A percentile compares a stretch with the other conserved stretches of the same genome.
Evolutionary conservation across 1,140 invertebrate genomes (phyloP).

Genomic region (Ctenoplectra terminalis): DNA sequence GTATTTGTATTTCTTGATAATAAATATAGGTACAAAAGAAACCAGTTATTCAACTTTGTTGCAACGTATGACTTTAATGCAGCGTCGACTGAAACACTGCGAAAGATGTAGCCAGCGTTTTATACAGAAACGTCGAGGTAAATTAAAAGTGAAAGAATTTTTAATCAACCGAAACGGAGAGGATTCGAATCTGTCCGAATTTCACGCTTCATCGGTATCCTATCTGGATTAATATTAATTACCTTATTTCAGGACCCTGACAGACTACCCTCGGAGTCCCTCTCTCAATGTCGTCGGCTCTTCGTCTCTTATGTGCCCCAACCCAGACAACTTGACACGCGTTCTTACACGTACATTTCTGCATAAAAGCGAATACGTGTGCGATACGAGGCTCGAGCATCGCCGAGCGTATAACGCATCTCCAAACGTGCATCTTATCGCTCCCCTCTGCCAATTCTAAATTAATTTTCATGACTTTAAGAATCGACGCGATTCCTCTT

Average conservation of each 20-base stretch:
- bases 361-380: conserved; percentile 46
- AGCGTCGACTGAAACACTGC: not conserved
- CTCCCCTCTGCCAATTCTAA: not conserved
- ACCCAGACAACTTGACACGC: conserved; percentile 54
- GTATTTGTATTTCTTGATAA: too few relatives aligned
- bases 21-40: not conserved
- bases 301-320: conserved; percentile 32
- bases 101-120: not conserved
- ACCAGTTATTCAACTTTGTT: not conserved
- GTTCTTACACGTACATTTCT: conserved; percentile 53
- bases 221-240: conserved; percentile 51
- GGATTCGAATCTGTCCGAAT: conserved; percentile 6
- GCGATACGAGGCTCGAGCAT: conserved; percentile 19
- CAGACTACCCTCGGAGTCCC: conserved; percentile 47
- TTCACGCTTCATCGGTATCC: conserved; percentile 12
- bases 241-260: conserved; percentile 37
- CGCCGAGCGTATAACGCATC: conserved; percentile 42
- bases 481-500: not conserved
- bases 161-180: not conserved
- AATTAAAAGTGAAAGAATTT: not conserved
- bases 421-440: conserved; percentile 33
- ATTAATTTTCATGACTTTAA: conserved; percentile 12
- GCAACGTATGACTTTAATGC: not conserved
- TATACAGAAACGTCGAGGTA: not conserved
- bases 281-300: conserved; percentile 45